Conservation (phyloP, 2,888 invertebrate species). For the Agonopterix alstromeriana region DNA sequence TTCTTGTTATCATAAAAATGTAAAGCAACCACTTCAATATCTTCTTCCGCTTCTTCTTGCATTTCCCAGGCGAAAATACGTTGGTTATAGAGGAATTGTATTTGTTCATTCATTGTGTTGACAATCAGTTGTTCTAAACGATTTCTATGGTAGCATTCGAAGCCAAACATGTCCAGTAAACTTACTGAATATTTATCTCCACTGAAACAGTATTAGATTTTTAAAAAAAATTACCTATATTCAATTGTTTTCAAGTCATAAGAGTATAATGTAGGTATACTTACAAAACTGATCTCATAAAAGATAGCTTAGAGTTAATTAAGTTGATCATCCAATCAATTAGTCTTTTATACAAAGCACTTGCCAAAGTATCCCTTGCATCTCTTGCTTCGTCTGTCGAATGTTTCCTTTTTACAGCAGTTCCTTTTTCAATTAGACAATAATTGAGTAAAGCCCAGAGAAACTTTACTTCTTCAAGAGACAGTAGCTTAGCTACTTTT, state of each 20-base stretch:
- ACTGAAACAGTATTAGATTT: constrained; percentile 66
- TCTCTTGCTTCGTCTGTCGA: constrained; percentile 88
- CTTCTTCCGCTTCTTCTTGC: constrained; percentile 87
- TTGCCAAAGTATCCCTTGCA: constrained; percentile 90
- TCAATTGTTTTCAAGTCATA: background rate
- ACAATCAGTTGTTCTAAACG: constrained; percentile 91
- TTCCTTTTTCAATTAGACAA: constrained; percentile 86
- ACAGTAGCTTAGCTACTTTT: constrained; percentile 84
- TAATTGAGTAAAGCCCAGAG: constrained; percentile 91
- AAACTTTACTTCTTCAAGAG: constrained; percentile 88
- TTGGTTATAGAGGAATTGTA: constrained; percentile 96
- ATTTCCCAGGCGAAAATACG: constrained; percentile 94
- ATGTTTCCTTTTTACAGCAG: constrained; percentile 81
- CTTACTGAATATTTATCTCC: constrained; percentile 89
- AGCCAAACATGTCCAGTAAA: constrained; percentile 92
- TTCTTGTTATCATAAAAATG: constrained; percentile 93
- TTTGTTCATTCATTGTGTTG: constrained; percentile 93
- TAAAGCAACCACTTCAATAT: constrained; percentile 81
- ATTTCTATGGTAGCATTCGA: constrained; percentile 93
- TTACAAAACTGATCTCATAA: constrained; percentile 92
- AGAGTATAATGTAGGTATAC: constrained; percentile 44
- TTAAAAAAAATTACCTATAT: background rate
- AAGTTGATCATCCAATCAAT: constrained; percentile 93
- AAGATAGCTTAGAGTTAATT: constrained; percentile 89
- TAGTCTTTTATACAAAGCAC: constrained; percentile 88